Conservation (phyloP, 2,113 vertebrate genomes). For the Nymphicus hollandicus region DNA sequence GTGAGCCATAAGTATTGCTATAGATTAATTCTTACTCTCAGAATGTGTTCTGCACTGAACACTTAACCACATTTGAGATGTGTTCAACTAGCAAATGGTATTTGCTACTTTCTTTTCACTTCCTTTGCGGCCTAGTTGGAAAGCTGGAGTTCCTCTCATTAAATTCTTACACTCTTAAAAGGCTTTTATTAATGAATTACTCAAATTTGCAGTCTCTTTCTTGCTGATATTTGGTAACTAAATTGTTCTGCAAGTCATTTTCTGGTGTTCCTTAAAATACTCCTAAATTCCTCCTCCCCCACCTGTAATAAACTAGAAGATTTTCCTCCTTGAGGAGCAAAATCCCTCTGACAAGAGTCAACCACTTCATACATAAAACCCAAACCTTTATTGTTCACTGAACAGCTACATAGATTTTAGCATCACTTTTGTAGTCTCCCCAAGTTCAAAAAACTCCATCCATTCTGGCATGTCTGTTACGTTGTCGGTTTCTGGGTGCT, state of each 20-base stretch:
- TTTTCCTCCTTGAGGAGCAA: not conserved
- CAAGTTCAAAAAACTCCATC: not conserved
- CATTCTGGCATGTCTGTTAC: fast-evolving
- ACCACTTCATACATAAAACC: not conserved
- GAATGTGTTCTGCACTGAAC: not conserved
- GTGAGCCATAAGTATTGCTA: not conserved
- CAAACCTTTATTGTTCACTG: not conserved
- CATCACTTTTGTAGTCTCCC: not conserved
- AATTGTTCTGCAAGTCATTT: not conserved
- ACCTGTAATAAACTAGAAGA: not conserved
- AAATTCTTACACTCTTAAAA: not conserved
- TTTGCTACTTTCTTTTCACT: not conserved
- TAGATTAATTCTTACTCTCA: not conserved
- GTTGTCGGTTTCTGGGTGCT: not conserved
- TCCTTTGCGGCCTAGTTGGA: not conserved
- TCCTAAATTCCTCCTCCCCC: not conserved
- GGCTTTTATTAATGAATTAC: not conserved
- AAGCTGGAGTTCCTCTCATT: not conserved
- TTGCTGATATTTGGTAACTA: not conserved
- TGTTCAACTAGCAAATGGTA: not conserved
- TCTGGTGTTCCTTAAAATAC: not conserved
- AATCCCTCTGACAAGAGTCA: not conserved
- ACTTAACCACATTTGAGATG: not conserved
- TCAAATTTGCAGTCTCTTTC: not conserved
- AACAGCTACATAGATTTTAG: not conserved